Conservation (phyloP, 1,140 invertebrate species). For the Drosophila busckii region DNA sequence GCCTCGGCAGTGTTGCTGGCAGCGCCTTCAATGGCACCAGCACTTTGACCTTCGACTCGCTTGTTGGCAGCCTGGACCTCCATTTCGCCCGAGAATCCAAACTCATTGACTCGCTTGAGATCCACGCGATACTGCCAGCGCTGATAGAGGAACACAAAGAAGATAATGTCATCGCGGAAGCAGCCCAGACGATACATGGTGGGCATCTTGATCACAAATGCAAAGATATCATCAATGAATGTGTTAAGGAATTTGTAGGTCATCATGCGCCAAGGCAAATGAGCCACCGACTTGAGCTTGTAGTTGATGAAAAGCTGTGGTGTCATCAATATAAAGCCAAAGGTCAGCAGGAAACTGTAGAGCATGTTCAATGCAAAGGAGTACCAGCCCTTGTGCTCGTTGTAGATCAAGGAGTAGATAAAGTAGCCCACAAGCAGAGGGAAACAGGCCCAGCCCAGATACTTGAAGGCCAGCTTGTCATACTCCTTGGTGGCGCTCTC, state of each 20-base stretch:
- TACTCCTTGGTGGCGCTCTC: conserved; percentile 97
- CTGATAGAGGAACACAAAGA: conserved; percentile 99
- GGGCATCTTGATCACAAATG: conserved; percentile 99
- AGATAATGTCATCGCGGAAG: conserved; percentile 98
- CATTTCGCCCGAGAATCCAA: conserved; percentile 92
- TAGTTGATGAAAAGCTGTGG: conserved; percentile 99
- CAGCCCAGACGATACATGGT: conserved; percentile 97
- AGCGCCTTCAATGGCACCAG: conserved; percentile 46
- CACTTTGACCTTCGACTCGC: conserved; percentile 20
- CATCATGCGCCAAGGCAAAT: conserved; percentile 99
- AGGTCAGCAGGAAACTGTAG: conserved; percentile 98
- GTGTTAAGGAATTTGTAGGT: conserved; percentile 99
- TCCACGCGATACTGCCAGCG: conserved; percentile 99
- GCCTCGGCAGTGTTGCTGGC: neutral
- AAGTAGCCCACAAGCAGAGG: conserved; percentile 95
- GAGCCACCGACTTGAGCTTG: conserved; percentile 98
- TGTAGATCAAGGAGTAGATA: conserved; percentile 97
- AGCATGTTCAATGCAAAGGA: conserved; percentile 95
- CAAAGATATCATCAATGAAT: conserved; percentile 99
- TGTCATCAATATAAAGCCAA: conserved; percentile 99
- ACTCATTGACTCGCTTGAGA: conserved; percentile 96
- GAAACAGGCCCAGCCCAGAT: conserved; percentile 97
- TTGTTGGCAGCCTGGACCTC: conserved; percentile 79
- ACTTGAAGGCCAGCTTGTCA: conserved; percentile 97
- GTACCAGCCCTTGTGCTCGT: conserved; percentile 99